A percentile compares a stretch with the other conserved stretches of the same genome.
Conservation (phyloP, 2,797 vertebrate species). For the Gymnothorax javanicus region DNA sequence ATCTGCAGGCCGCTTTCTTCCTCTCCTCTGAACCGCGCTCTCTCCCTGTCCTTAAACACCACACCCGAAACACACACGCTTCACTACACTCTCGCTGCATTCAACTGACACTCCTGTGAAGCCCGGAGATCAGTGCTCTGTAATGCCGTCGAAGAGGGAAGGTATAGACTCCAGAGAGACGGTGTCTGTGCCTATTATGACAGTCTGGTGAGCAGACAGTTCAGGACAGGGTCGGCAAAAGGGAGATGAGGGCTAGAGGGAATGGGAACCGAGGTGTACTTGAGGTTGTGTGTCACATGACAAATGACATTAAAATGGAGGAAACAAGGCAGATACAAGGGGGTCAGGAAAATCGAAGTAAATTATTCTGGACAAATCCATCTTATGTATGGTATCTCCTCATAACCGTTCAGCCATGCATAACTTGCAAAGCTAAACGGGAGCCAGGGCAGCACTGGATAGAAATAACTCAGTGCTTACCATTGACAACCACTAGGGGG, state of each 20-base stretch:
- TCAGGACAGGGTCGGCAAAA: not conserved
- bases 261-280: not conserved
- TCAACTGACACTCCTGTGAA: not conserved
- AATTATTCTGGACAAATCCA: not conserved
- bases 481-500: not conserved
- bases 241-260: not conserved
- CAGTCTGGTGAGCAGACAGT: not conserved
- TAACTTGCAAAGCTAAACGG: not conserved
- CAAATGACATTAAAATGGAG: not conserved
- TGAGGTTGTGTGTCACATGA: not conserved
- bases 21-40: not conserved
- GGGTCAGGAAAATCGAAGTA: not conserved
- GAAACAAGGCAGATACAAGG: not conserved
- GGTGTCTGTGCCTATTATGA: slow-evolving; percentile 20
- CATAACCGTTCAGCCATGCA: not conserved
- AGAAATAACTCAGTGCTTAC: not conserved
- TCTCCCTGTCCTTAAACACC: not conserved
- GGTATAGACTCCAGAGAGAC: slow-evolving; percentile 31
- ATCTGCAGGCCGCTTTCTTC: not conserved
- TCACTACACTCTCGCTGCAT: not conserved
- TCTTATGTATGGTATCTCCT: not conserved
- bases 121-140: not conserved
- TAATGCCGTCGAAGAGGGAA: not conserved
- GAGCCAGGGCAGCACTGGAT: not conserved
- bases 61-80: not conserved